These are phyloP conservation scores for Parascotia fuliginaria DNA, from an alignment of 2,888 invertebrate species.

Conservation along the genomic window DNA sequence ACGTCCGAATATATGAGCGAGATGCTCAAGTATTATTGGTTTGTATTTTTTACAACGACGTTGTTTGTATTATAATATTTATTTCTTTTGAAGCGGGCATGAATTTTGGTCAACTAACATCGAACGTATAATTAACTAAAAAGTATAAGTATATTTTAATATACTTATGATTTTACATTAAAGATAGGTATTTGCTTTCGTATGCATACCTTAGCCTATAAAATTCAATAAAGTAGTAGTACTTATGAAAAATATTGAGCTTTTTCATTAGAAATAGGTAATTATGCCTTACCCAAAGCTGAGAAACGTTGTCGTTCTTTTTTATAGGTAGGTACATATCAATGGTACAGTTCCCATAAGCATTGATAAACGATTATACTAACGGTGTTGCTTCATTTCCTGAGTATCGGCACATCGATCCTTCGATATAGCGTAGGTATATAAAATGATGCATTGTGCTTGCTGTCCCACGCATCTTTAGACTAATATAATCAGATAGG, in stretches of 20 bases:
- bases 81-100: constrained; percentile 30
- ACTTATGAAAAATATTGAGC: too few species aligned
- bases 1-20: constrained; percentile 44
- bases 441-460: constrained; percentile 78
- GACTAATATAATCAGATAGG: constrained; percentile 72
- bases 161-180: background rate
- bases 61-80: constrained; percentile 46
- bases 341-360: constrained; percentile 9
- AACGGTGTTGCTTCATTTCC: constrained; percentile 45
- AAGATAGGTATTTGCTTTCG: too few species aligned
- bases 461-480: constrained; percentile 81
- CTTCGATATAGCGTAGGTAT: constrained; percentile 45
- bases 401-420: constrained; percentile 41
- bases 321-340: too few species aligned
- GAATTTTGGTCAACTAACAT: constrained; percentile 35
- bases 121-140: constrained; percentile 34
- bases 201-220: too few species aligned
- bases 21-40: constrained; percentile 37
- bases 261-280: too few species aligned
- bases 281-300: background rate
- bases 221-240: too few species aligned
- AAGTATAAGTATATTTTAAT: constrained; percentile 23
- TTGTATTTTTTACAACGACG: constrained; percentile 43
- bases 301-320: background rate
- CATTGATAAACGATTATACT: constrained; percentile 35